These are phyloP conservation scores for Phycodurus eques DNA, from an alignment of 2,113 vertebrate genomes.

Conservation along the genomic window DNA sequence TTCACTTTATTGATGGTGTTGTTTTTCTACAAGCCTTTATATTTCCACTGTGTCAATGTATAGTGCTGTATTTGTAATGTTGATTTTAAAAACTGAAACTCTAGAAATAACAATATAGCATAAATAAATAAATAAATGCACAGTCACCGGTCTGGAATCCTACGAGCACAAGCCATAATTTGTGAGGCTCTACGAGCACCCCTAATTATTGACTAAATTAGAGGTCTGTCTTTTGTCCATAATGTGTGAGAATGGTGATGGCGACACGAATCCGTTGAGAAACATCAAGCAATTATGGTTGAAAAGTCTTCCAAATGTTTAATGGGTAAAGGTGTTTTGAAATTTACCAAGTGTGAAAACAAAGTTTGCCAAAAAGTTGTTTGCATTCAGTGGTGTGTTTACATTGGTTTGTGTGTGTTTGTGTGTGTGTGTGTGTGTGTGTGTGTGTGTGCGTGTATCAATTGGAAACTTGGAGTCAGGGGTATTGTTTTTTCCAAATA, in stretches of 20 bases:
- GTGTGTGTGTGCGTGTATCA: neutral
- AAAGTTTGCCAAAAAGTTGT: neutral
- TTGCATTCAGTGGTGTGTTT: neutral
- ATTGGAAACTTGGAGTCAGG: constrained; percentile 6
- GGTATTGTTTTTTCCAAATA: constrained; percentile 66
- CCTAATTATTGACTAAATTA: neutral
- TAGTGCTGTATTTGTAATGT: too few relatives aligned
- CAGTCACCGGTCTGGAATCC: neutral
- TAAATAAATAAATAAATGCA: neutral
- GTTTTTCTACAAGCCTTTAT: too few relatives aligned
- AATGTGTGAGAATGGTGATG: neutral
- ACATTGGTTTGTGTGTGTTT: neutral
- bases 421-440: neutral
- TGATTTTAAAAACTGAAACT: too few relatives aligned
- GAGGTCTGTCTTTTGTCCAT: neutral
- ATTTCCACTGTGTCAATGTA: too few relatives aligned
- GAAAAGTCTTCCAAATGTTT: too few relatives aligned
- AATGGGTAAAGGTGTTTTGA: too few relatives aligned
- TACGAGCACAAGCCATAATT: neutral
- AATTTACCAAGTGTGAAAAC: too few relatives aligned
- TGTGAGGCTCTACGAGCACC: neutral
- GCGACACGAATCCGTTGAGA: neutral
- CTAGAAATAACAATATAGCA: too few relatives aligned
- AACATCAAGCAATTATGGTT: neutral
- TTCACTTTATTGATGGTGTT: too few relatives aligned